A percentile compares a stretch with the other conserved stretches of the same genome.
Conservation (phyloP, 2,797 vertebrate genomes). For the Sphenopsis melanotis region DNA sequence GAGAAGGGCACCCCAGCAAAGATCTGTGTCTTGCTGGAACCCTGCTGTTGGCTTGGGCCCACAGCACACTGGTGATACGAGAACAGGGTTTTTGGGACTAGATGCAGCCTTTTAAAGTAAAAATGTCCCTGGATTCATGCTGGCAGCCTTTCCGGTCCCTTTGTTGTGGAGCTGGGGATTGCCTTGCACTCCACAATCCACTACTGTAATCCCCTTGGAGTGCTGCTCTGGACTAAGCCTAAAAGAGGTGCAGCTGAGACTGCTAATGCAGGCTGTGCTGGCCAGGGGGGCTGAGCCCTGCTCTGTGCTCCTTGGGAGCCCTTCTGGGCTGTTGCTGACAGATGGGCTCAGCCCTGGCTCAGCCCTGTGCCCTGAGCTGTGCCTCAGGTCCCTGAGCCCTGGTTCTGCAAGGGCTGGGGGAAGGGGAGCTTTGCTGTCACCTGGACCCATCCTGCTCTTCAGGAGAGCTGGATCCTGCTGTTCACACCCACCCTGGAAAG, state of each 20-base stretch:
- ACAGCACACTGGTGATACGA: neutral
- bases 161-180: slow-evolving; percentile 22
- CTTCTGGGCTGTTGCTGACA: neutral
- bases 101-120: slow-evolving; percentile 2
- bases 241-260: slow-evolving; percentile 7
- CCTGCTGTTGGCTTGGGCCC: neutral
- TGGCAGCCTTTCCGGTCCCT: slow-evolving; percentile 27
- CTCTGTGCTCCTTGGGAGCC: neutral
- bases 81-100: neutral
- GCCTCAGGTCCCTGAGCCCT: neutral
- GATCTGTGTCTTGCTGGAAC: neutral
- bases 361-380: neutral
- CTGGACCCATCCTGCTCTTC: neutral
- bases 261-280: slow-evolving; percentile 23
- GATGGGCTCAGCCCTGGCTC: neutral
- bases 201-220: slow-evolving; percentile 34
- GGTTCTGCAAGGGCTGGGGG: neutral
- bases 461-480: neutral
- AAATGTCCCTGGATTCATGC: neutral
- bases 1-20: neutral
- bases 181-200: slow-evolving; percentile 45
- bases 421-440: neutral
- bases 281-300: neutral
- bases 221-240: neutral
- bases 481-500: neutral